Conservation (phyloP, 2,113 vertebrate species). For the Grammomys surdaster region DNA sequence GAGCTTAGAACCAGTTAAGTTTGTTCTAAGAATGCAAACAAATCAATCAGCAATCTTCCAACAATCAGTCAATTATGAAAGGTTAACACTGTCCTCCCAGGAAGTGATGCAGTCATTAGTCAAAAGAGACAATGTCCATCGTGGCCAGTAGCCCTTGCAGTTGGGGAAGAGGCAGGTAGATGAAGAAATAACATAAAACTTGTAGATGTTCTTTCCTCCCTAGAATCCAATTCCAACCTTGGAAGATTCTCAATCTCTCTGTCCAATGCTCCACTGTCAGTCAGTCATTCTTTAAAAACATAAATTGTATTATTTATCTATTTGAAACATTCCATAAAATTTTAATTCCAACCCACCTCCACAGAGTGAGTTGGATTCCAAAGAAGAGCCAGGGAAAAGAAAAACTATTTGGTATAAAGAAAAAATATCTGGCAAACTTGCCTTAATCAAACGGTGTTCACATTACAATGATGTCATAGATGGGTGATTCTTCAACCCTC, state of each 20-base stretch:
- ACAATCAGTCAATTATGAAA: background rate
- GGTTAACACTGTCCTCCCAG: background rate
- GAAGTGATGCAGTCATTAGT: background rate
- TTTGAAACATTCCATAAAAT: background rate
- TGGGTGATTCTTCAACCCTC: background rate
- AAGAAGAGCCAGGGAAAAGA: background rate
- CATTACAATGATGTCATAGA: background rate
- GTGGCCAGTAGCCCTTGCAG: background rate
- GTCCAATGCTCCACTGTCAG: background rate
- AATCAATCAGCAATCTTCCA: background rate
- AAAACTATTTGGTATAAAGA: background rate
- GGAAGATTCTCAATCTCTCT: background rate
- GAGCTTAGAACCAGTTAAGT: background rate
- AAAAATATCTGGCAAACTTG: background rate
- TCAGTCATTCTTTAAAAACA: background rate
- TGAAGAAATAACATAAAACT: background rate
- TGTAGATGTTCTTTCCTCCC: background rate
- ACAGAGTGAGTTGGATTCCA: background rate
- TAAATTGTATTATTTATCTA: background rate
- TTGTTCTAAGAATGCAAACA: conserved; percentile 10
- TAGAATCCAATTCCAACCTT: background rate
- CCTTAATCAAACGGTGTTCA: background rate
- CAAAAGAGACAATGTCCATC: background rate
- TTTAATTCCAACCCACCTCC: background rate
- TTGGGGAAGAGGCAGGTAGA: background rate